Evolutionary conservation across 1,140 invertebrate species (phyloP).

Genomic region (Drosophila punjabiensis): DNA sequence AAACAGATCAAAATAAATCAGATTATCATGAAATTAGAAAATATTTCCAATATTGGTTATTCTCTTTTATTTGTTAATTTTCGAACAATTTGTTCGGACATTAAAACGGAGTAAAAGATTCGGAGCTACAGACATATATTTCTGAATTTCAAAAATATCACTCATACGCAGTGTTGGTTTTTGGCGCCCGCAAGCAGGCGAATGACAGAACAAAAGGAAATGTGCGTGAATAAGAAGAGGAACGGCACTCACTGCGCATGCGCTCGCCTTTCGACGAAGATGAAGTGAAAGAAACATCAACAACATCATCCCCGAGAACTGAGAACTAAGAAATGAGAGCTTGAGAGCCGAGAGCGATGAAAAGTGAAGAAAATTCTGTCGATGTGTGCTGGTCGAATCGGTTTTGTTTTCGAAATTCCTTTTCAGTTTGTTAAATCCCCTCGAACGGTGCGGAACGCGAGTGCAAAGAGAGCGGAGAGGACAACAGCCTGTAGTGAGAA

Average conservation of each 20-base stretch:
- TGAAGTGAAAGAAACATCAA: constrained; percentile 37
- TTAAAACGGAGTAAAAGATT: neutral
- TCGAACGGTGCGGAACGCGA: constrained; percentile 71
- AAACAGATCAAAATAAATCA: no score
- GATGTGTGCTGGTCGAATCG: constrained; percentile 25
- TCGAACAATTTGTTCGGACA: no score
- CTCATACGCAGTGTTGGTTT: constrained; percentile 70
- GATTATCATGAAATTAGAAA: no score
- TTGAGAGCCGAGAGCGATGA: constrained; percentile 1
- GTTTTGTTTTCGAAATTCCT: constrained; percentile 51
- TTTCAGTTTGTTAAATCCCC: constrained; percentile 79
- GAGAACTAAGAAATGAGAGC: constrained; percentile 16
- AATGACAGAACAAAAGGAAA: constrained; percentile 54
- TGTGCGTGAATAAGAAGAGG: neutral
- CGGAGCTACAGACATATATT: neutral
- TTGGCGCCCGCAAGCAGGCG: constrained; percentile 33
- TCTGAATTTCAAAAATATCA: constrained; percentile 8
- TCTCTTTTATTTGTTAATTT: no score
- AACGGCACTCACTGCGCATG: constrained; percentile 48
- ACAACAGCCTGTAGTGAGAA: constrained; percentile 33
- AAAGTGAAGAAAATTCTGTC: constrained; percentile 52
- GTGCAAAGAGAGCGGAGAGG: constrained; percentile 40
- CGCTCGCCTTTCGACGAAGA: constrained; percentile 5
- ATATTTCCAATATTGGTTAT: no score
- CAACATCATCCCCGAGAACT: constrained; percentile 24